Base-by-base conservation (phyloP, 2,888 invertebrate genomes). In the Stictocephala bisonia region DNA sequence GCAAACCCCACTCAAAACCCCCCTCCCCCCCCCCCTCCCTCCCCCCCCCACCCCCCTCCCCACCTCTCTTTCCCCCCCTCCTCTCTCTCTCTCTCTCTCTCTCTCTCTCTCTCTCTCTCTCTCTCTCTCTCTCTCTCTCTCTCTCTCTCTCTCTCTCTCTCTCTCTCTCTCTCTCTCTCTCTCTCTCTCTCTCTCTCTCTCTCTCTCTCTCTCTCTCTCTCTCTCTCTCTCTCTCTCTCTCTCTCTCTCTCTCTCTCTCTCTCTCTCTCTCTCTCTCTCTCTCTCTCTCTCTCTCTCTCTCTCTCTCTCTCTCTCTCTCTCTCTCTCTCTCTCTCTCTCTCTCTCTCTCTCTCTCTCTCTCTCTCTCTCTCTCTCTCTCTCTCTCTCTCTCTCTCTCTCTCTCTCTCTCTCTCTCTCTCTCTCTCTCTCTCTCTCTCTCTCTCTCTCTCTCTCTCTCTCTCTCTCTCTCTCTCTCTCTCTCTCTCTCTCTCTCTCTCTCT, bases 361-460 rank as follows among this genome's bases (percentile, higher is more conserved):
- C n/a, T 31, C 56, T 56, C n/a, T 24, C 1, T 11, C 31, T 6
- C 29, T 53, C 20, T 6, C 53, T 27, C 31, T 26, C 31, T 26
- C 3, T 20, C 29, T 22, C 29, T 69, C 51, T 50, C 53, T 50
- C 51, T 69, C 31, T 69, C 31, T 53, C 48, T 29, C 11, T 68
- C 51, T 68, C 51, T 68, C 51, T 51, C 24, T 22, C 35, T 50
- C 35, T 53, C 35, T 35, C 24, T 50, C 53, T 53, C 24, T 22
- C 53, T 69, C 51, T 69, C 35, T 35, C 53, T 31, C 51, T 51
- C 51, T 53, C 53, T 4, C 69, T 69, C 51, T 53, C 51, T 68
- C 69, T 69, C 69, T 18, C 31, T 29, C 51, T 69, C 51, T 31
- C 31, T 29, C 69, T 51, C 69, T 26, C 31, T 26, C 69, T 50